These are phyloP conservation scores for Drosophila orosa DNA, from an alignment of 1,140 invertebrate genomes.

Conservation along the genomic window DNA sequence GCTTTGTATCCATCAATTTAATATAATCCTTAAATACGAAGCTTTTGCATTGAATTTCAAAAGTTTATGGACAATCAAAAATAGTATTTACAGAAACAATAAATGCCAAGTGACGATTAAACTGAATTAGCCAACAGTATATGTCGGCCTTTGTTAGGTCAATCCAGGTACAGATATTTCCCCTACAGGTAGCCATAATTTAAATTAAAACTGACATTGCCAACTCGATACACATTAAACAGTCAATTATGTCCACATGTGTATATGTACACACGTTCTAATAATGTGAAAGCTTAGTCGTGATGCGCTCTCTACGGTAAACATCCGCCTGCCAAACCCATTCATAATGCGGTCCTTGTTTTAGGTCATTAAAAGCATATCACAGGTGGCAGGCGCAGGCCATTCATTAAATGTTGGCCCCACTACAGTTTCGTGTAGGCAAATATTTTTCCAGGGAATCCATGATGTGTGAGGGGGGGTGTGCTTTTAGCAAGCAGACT, in stretches of 20 bases:
- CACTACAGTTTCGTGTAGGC: conserved; percentile 67
- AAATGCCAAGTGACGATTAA: neutral
- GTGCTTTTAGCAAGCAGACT: conserved; percentile 38
- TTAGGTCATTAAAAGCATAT: conserved; percentile 34
- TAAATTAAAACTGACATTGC: conserved; percentile 8
- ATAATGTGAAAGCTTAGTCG: conserved; percentile 5
- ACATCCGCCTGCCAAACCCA: conserved; percentile 34
- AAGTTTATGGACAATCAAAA: neutral
- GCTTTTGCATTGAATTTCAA: neutral
- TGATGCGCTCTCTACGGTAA: conserved; percentile 11
- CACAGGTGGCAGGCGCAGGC: conserved; percentile 33
- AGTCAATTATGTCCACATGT: conserved; percentile 10
- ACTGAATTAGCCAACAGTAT: neutral
- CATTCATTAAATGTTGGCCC: conserved; percentile 75
- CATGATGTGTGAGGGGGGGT: conserved; percentile 5
- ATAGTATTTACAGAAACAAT: neutral
- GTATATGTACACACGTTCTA: neutral
- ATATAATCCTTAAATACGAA: neutral
- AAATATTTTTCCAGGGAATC: conserved; percentile 69
- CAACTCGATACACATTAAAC: conserved; percentile 9
- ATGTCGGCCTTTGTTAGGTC: neutral
- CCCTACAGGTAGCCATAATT: conserved; percentile 1
- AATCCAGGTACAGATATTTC: neutral
- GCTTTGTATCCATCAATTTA: too few relatives aligned
- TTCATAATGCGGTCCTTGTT: conserved; percentile 17